phyloP scores from a whole-genome alignment of 2,797 vertebrate species.

The Margarornis squamiger region DNA sequence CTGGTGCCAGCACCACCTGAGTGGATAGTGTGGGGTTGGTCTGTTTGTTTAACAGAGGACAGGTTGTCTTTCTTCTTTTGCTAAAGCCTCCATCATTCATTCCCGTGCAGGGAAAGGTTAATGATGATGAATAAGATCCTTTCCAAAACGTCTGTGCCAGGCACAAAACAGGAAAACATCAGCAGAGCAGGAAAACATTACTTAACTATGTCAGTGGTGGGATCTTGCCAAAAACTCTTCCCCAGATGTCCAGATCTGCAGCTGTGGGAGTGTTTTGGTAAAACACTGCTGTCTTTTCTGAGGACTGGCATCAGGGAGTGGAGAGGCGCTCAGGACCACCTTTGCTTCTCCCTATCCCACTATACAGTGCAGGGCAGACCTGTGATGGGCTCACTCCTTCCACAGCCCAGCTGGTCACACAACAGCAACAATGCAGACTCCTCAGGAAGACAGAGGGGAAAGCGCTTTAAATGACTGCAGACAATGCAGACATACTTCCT shows the following conservation, averaged over 20 bases:
- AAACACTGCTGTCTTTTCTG: not conserved
- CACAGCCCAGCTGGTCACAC: not conserved
- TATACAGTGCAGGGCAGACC: rapidly evolving
- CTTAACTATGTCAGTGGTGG: rapidly evolving
- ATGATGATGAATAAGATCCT: not conserved
- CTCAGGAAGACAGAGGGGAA: not conserved
- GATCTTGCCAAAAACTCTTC: not conserved
- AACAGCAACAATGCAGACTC: not conserved
- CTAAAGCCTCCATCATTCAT: not conserved
- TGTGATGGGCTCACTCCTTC: rapidly evolving
- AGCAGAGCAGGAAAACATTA: not conserved
- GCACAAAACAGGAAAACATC: not conserved
- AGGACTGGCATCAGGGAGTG: rapidly evolving
- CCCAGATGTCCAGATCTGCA: not conserved
- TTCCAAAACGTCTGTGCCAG: not conserved
- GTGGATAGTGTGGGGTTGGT: not conserved
- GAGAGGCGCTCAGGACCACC: rapidly evolving
- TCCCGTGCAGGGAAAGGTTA: not conserved
- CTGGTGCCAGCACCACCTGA: not conserved
- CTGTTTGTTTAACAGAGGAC: not conserved
- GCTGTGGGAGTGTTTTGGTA: not conserved
- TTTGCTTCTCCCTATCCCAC: not conserved
- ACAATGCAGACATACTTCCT: not conserved
- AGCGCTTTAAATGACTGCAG: not conserved
- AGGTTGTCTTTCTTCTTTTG: not conserved